Conservation (phyloP, 2,888 invertebrate species). For the Caenorhabditis virilis region DNA sequence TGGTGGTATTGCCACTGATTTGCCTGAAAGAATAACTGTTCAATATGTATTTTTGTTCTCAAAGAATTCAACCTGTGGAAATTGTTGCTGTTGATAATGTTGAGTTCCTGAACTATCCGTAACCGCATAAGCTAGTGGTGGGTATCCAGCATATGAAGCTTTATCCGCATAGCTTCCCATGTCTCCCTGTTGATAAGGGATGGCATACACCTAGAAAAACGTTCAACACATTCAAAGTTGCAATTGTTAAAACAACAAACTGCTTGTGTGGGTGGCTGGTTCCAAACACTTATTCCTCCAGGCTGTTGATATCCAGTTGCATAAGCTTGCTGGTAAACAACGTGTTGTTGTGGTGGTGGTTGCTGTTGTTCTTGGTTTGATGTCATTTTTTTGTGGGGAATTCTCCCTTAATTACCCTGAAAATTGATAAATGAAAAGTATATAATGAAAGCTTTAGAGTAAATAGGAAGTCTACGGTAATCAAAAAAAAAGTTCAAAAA, state of each 20-base stretch:
- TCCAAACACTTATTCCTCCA: constrained; percentile 4
- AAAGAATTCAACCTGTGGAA: neutral
- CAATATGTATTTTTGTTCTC: neutral
- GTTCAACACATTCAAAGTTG: no score
- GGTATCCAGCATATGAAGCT: constrained; percentile 2
- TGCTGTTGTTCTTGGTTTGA: constrained; percentile 8
- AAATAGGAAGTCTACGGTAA: no score
- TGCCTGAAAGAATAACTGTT: constrained; percentile 2
- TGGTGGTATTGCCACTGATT: constrained; percentile 11
- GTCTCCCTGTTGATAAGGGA: neutral
- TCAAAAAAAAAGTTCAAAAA: no score
- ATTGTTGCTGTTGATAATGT: neutral
- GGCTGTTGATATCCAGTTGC: neutral
- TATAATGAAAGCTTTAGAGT: no score
- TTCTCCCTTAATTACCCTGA: constrained; percentile 1
- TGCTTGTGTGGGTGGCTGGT: constrained; percentile 3
- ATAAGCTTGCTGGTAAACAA: constrained; percentile 6
- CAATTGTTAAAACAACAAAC: no score
- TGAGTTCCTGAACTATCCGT: neutral
- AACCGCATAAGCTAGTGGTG: constrained; percentile 1
- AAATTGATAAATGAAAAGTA: no score
- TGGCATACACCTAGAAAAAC: neutral
- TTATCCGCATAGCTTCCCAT: constrained; percentile 5
- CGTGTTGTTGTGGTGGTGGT: constrained; percentile 1
- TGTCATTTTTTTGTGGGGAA: constrained; percentile 5